Evolutionary conservation across 2,113 vertebrate genomes (phyloP).

Genomic region (Elgaria multicarinata): DNA sequence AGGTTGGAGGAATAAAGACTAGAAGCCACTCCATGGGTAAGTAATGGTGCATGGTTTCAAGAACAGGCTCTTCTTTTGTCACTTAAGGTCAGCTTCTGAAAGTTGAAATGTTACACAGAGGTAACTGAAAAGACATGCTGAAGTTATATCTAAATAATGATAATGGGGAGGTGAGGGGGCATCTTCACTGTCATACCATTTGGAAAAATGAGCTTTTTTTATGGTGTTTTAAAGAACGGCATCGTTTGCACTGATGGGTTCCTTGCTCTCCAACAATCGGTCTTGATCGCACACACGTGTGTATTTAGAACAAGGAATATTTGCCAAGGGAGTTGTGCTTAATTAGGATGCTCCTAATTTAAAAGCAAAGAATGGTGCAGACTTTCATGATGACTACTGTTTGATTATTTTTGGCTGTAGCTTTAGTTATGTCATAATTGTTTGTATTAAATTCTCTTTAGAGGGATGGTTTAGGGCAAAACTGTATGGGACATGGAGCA

Average conservation of each 20-base stretch:
- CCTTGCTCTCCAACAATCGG: not conserved
- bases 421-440: constrained; percentile 16
- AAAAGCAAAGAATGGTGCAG: fast-evolving
- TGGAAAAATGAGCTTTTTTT: not conserved
- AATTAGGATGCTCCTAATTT: not conserved
- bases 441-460: constrained; percentile 15
- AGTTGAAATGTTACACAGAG: not conserved
- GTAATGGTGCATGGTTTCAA: constrained; percentile 69
- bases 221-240: constrained; percentile 28
- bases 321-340: not conserved
- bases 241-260: constrained; percentile 10
- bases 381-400: not conserved
- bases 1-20: constrained; percentile 76
- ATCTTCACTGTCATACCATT: not conserved
- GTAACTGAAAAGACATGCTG: constrained; percentile 16
- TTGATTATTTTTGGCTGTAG: constrained; percentile 3
- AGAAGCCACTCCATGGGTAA: constrained; percentile 80
- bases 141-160: not conserved
- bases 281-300: not conserved
- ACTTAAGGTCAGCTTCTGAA: not conserved
- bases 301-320: not conserved
- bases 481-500: not conserved
- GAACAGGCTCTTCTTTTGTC: not conserved
- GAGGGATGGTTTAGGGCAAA: not conserved
- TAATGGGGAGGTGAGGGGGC: not conserved